Conservation (phyloP, 64 coral and sea anemone genomes). For the Pocillopora verrucosa region DNA sequence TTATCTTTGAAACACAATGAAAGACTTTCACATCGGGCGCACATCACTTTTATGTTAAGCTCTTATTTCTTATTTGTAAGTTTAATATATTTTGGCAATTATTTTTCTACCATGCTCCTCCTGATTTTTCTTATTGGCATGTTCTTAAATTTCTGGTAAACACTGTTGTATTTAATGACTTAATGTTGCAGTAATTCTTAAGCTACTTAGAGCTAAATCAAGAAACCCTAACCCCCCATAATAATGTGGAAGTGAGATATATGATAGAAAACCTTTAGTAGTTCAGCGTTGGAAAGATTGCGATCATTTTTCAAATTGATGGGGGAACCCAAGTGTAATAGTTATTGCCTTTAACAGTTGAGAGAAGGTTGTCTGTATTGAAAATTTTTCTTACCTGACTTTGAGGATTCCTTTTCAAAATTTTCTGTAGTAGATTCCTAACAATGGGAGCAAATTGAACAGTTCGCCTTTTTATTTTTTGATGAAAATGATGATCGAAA, state of each 20-base stretch:
- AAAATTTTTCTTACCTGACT: too few relatives aligned
- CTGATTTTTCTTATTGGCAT: not conserved
- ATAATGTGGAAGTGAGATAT: constrained; percentile 12
- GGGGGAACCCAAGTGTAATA: too few relatives aligned
- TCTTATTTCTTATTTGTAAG: constrained; percentile 39
- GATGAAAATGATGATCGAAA: too few relatives aligned
- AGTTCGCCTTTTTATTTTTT: too few relatives aligned
- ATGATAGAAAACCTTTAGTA: not conserved
- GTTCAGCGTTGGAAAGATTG: not conserved
- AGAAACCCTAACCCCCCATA: not conserved
- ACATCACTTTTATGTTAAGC: not conserved
- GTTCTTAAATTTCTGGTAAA: not conserved
- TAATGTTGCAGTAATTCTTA: not conserved
- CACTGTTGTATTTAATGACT: not conserved
- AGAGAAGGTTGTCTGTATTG: too few relatives aligned
- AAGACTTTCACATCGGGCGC: not conserved
- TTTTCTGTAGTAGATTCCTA: too few relatives aligned
- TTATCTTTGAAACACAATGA: not conserved
- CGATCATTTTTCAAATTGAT: too few relatives aligned
- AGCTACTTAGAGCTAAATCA: not conserved
- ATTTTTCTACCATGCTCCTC: constrained; percentile 18
- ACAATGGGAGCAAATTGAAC: too few relatives aligned
- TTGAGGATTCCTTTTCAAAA: too few relatives aligned
- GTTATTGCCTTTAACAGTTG: too few relatives aligned
- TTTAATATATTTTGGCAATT: constrained; percentile 39